A percentile compares a stretch with the other conserved stretches of the same genome.
phyloP scores from a whole-genome alignment of 2,113 vertebrate species.

The Aegotheles bennettii region DNA sequence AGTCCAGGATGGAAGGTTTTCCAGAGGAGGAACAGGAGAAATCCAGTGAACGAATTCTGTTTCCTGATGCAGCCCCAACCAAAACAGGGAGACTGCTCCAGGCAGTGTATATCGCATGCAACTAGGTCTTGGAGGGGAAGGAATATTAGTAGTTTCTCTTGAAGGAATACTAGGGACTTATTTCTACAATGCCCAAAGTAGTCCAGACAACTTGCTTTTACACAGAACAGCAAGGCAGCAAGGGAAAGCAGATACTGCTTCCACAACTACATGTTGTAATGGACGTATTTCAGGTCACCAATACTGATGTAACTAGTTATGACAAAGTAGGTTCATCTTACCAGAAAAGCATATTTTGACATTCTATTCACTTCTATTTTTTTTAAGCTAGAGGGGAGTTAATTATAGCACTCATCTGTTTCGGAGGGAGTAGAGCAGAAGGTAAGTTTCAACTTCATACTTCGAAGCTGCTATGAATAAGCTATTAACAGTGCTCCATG shows the following conservation, averaged over 20 bases:
- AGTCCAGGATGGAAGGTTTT: not conserved
- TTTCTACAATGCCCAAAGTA: not conserved
- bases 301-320: not conserved
- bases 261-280: not conserved
- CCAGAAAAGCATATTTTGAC: slow-evolving; percentile 8
- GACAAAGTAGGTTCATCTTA: not conserved
- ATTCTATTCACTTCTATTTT: slow-evolving; percentile 10
- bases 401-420: slow-evolving; percentile 48
- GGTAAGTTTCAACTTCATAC: slow-evolving; percentile 47
- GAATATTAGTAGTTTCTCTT: not conserved
- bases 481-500: not conserved
- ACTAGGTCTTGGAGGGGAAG: not conserved
- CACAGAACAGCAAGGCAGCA: not conserved
- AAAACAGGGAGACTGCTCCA: not conserved
- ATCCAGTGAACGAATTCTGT: not conserved
- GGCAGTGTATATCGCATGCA: not conserved
- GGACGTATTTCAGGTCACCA: not conserved
- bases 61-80: not conserved
- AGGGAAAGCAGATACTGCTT: not conserved
- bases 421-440: slow-evolving; percentile 27
- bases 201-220: not conserved
- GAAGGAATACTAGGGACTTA: not conserved
- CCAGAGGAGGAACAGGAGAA: not conserved
- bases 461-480: slow-evolving; percentile 15
- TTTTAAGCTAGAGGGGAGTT: slow-evolving; percentile 40